Evolutionary conservation across 1,140 invertebrate species (phyloP), one percentile per base, ranked within the genome.

Genomic region (Bombus ignitus): DNA sequence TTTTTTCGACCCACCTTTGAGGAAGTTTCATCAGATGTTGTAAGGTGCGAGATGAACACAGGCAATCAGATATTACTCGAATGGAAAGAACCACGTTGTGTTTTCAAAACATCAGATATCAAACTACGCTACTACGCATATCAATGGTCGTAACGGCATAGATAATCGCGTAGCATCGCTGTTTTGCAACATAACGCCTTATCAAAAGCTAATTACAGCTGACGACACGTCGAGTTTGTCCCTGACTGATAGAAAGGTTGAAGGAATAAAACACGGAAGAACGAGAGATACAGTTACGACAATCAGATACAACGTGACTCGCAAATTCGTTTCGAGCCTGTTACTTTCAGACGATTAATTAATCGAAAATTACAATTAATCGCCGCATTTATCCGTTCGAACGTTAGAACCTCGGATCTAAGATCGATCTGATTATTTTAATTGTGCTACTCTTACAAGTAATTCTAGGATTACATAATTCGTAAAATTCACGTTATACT

Each of bases 61-160:
- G 5, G 6, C 18, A 22, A 22, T 22, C 47, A 8, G 18, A 53
- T 53, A 53, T 53, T 59, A n/a, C 12, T n/a, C 28, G 28, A 74
- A n/a, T 74, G 72, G 72, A 74, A 74, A 74, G 42, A 74, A 32
- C 42, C 72, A 8, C n/a, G 42, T 47, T 74, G 42, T 74, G 72
- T 74, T 74, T 74, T 47, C 39, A 74, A 74, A 74, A 74, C 72
- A 74, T 4, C 42, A 32, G 28, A 44, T 74, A 74, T 74, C 42
- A 32, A 47, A 74, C 32, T 74, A 47, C 66, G 37, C 25, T 74
- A 47, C 42, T 74, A 74, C 42, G 72, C 72, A 47, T 74, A 74
- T 47, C 42, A 74, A 47, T 74, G 72, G 47, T 47, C 18, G 42
- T 35, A 74, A 32, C n/a, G 13, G 15, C 39, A 74, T 22, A 74